Evolutionary conservation across 2,888 invertebrate genomes (phyloP), one percentile per base, ranked within the genome.

Genomic region (Trichopria drosophilae): DNA sequence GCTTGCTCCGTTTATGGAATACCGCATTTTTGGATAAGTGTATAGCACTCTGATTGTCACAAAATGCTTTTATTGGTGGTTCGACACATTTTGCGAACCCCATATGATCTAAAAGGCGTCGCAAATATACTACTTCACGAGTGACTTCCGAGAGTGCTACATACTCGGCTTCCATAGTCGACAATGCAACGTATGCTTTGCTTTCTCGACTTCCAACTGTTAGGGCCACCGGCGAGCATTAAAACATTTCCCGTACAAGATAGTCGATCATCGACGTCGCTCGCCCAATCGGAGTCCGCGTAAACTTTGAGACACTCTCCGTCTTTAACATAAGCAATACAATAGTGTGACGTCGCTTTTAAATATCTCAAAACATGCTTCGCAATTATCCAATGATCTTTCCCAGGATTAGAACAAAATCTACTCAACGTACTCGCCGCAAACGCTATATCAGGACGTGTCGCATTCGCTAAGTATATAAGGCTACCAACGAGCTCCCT

Each of bases 401-500:
- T 43, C 5, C 44, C 40, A 0, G 45, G 51, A 19, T 51, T 16
- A 6, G 37, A 9, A 45, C 53, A 46, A 32, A 60, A 64, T 10
- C 53, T 23, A 34, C 59, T 60, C 12, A 61, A 37, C 6, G 29
- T 40, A 12, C 35, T 57, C 2, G 53, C 57, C 1, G 60, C 58
- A 22, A 54, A 55, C 1, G 57, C 51, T 28, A 61, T 55, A 24
- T 62, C 59, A 0, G 59, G 60, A 2, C 53, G 44, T 4, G 55
- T 59, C 0, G 51, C 51, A 12, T 55, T 57, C 2, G 59, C 46
- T 23, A 64, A 39, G 23, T 61, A 60, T 22, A 62, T 60, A 10
- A 62, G 24, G 1, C 54, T 46, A 0, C 62, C 61, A 0, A 60
- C 12, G 16, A 61, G 34, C 46, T 61, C 59, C 31, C 57, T 51